Evolutionary conservation across 2,797 vertebrate genomes (phyloP).

Genomic region (Paratrypauchen microcephalus): DNA sequence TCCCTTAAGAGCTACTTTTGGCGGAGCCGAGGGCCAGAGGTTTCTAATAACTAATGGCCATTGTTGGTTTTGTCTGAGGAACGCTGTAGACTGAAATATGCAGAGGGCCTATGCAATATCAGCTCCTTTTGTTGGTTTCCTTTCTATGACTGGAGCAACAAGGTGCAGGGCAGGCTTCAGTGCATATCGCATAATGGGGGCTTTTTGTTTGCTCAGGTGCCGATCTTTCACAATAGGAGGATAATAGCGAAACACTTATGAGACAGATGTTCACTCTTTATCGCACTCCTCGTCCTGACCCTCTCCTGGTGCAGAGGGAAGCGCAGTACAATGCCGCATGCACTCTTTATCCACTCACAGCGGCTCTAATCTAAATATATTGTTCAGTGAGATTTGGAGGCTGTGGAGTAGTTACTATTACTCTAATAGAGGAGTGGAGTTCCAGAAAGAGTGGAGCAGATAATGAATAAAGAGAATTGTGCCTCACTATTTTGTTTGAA

Average conservation of each 20-base stretch:
- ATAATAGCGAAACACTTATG: constrained; percentile 76
- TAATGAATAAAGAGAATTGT: not conserved
- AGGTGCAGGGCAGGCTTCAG: constrained; percentile 57
- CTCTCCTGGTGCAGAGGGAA: constrained; percentile 59
- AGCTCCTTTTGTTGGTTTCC: constrained; percentile 44
- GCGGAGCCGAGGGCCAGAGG: constrained; percentile 41
- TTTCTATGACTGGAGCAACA: constrained; percentile 29
- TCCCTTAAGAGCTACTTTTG: constrained; percentile 49
- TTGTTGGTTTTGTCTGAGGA: constrained; percentile 61
- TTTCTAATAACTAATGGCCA: constrained; percentile 57
- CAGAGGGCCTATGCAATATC: constrained; percentile 51
- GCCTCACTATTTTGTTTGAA: not conserved
- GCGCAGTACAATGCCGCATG: constrained; percentile 17
- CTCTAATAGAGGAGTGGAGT: not conserved
- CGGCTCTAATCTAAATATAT: constrained; percentile 25
- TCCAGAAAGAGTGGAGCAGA: not conserved
- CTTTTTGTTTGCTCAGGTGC: constrained; percentile 80
- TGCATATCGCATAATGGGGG: constrained; percentile 69
- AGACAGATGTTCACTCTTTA: constrained; percentile 80
- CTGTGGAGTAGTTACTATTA: not conserved
- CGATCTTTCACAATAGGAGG: constrained; percentile 59
- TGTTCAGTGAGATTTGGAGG: constrained; percentile 15
- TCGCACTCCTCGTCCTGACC: constrained; percentile 65
- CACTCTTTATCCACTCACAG: constrained; percentile 37
- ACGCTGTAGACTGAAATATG: constrained; percentile 50